Base-by-base conservation (phyloP, 2,113 vertebrate species). In the Aptenodytes forsteri region DNA sequence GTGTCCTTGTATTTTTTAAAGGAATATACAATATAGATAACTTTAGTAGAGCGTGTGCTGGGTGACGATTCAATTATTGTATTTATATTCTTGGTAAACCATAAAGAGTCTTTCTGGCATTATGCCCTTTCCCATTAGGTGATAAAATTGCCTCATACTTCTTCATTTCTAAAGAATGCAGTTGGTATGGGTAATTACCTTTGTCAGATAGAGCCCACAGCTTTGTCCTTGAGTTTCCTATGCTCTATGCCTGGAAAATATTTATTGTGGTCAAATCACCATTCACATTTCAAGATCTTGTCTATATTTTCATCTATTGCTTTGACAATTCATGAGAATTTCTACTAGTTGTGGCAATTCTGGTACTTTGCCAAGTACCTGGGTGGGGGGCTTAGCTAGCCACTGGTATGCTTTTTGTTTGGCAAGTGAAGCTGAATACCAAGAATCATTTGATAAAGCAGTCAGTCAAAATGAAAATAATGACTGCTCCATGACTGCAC, bases 111-210 rank as follows among this genome's bases (percentile, higher is more conserved):
- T 91, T 95, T 93, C 93, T 97, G 96, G 95, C 94, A 93, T 92
- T 95, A 83, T 94, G 94, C 93, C 96, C 94, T 97, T 96, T 95
- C 84, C 96, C 91, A 96, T 95, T 97, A 96, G 91, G 91, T 96
- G 95, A 98, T 92, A 97, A 91, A 97, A 95, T 93, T 93, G 93
- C 96, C 93, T 96, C 95, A 96, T 96, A 89, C 88, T 92, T 95
- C 94, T 97, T 97, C 95, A 97, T 97, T 97, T 96, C 94, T 83
- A 87, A 92, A 90, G 90, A 88, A 93, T 66, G 86, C 71, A 3
- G 2, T 66, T 62, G 83, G 91, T 95, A 93, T 50, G 90, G 94
- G 83, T 94, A 96, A 96, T 95, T 96, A 96, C 88, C 86, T 94
- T 61, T 94, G 90, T 95, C 94, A 96, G 87, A 70, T 19, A 91